Percentiles rank a stretch among this genome's conserved stretches.
Evolutionary conservation across 2,113 vertebrate genomes (phyloP).

Genomic region (Chaenogobius annularis): DNA sequence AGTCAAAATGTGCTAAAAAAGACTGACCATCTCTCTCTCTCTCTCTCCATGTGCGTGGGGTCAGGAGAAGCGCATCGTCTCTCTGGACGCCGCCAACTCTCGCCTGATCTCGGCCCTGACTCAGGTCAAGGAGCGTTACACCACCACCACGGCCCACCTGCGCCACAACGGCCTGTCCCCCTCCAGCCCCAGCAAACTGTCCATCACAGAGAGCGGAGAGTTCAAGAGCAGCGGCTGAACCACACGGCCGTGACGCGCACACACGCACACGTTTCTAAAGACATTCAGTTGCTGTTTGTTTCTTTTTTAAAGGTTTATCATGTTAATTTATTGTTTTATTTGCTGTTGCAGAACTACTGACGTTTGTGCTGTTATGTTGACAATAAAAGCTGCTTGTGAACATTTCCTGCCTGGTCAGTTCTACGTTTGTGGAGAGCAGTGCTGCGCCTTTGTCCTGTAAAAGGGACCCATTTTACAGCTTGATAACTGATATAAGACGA

Average conservation of each 20-base stretch:
- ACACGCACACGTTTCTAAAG: slow-evolving; percentile 45
- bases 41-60: slow-evolving; percentile 35
- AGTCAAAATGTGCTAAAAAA: too few relatives aligned
- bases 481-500: too few relatives aligned
- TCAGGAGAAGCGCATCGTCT: slow-evolving; percentile 92
- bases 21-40: too few relatives aligned
- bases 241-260: slow-evolving; percentile 1
- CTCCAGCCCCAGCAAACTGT: slow-evolving; percentile 93
- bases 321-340: slow-evolving; percentile 63
- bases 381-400: slow-evolving; percentile 52
- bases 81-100: slow-evolving; percentile 92
- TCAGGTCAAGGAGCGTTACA: slow-evolving; percentile 96
- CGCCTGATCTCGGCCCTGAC: slow-evolving; percentile 93
- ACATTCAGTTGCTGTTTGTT: slow-evolving; percentile 47
- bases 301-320: slow-evolving; percentile 4
- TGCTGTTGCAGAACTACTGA: slow-evolving; percentile 62
- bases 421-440: too few relatives aligned
- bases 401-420: neutral
- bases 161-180: slow-evolving; percentile 93
- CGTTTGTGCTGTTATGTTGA: slow-evolving; percentile 28
- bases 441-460: too few relatives aligned
- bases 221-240: slow-evolving; percentile 96
- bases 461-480: neutral
- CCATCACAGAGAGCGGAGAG: slow-evolving; percentile 98
- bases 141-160: slow-evolving; percentile 81